Conservation (phyloP, 2,113 vertebrate species). For the Microcebus lehilahytsara region DNA sequence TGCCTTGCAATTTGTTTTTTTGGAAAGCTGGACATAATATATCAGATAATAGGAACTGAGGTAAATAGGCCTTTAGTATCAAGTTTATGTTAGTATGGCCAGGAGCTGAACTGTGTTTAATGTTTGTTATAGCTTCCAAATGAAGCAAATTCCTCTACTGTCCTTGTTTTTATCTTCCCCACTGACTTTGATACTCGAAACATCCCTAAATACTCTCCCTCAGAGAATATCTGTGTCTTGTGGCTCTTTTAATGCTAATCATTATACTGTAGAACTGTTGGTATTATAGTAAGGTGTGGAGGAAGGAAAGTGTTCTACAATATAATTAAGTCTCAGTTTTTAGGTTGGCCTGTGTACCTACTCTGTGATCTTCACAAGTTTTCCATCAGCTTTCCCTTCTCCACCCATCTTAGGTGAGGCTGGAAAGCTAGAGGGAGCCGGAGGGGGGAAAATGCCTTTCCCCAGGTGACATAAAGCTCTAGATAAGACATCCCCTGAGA, state of each 20-base stretch:
- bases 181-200: not conserved
- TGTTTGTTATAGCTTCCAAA: not conserved
- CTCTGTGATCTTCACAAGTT: not conserved
- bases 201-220: not conserved
- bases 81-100: not conserved
- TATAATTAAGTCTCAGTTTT: not conserved
- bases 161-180: not conserved
- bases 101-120: not conserved
- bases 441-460: not conserved
- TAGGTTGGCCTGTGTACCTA: not conserved
- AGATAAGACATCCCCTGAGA: not conserved
- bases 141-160: not conserved
- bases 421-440: not conserved
- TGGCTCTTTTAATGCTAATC: not conserved
- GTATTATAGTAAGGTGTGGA: not conserved
- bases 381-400: not conserved
- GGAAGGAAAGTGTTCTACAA: not conserved
- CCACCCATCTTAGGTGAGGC: not conserved
- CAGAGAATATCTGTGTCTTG: not conserved
- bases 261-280: not conserved
- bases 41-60: not conserved
- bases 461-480: not conserved
- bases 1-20: not conserved
- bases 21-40: not conserved
- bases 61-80: not conserved